Evolutionary conservation across 2,888 invertebrate species (phyloP).

Genomic region (Torymus aiolomorphi): DNA sequence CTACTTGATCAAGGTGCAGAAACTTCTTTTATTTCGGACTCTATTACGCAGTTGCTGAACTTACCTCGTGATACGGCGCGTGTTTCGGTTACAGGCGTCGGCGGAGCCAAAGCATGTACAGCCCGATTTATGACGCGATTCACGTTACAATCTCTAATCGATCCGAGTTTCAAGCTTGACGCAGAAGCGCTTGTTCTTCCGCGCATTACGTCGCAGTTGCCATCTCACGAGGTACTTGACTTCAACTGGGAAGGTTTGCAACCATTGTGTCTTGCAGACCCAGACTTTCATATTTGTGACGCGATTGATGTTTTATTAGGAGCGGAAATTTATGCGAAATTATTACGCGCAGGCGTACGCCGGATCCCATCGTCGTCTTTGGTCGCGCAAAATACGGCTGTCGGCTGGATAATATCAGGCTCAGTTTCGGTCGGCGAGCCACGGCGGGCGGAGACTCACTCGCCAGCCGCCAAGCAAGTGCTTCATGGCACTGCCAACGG

Average conservation of each 20-base stretch:
- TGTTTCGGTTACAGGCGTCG: not conserved
- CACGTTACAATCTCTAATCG: not conserved
- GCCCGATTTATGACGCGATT: not conserved
- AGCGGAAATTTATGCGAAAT: constrained; percentile 1
- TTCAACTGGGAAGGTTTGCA: not conserved
- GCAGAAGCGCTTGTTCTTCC: not conserved
- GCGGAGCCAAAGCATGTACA: not conserved
- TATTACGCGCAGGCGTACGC: not conserved
- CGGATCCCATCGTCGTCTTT: not conserved
- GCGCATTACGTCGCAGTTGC: not conserved
- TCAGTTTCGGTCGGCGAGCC: not conserved
- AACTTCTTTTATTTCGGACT: constrained; percentile 40
- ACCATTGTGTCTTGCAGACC: not conserved
- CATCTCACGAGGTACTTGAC: not conserved
- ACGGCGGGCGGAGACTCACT: constrained; percentile 13
- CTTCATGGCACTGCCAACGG: not conserved
- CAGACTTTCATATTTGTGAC: not conserved
- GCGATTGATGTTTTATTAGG: not conserved
- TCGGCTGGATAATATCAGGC: constrained; percentile 11
- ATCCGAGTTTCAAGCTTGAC: not conserved
- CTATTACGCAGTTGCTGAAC: constrained; percentile 14
- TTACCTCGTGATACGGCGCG: not conserved
- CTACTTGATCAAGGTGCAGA: constrained; percentile 50
- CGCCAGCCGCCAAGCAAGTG: too few relatives aligned
- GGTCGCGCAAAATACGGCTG: constrained; percentile 4